A percentile compares a stretch with the other conserved stretches of the same genome.
Conservation (phyloP, 2,888 invertebrate species). For the Cistogaster globosa region DNA sequence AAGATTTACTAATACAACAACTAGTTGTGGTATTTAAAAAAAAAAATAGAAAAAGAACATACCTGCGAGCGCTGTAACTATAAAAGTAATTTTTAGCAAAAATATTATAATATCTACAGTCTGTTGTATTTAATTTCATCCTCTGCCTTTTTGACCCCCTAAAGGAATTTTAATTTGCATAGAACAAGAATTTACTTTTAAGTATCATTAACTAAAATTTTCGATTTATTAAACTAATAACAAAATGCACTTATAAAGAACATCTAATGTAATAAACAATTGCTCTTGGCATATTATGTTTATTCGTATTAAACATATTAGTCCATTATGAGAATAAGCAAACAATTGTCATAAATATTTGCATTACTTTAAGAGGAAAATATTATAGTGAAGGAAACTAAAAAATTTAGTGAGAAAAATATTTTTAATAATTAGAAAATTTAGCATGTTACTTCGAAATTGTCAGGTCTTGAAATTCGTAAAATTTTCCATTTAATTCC, state of each 20-base stretch:
- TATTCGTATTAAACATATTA: neutral
- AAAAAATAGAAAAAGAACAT: neutral
- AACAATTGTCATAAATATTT: conserved; percentile 26
- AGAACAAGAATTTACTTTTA: conserved; percentile 19
- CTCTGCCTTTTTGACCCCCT: too few species aligned
- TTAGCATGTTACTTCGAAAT: too few species aligned
- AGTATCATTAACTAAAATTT: conserved; percentile 18
- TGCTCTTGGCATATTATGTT: conserved; percentile 6
- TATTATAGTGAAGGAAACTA: neutral
- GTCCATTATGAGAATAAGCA: neutral
- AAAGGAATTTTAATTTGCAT: neutral
- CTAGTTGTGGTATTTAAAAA: neutral
- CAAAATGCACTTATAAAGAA: neutral
- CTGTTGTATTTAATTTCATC: neutral
- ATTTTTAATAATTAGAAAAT: neutral
- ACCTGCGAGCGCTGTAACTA: neutral
- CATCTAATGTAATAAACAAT: neutral
- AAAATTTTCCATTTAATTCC: too few species aligned
- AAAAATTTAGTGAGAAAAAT: conserved; percentile 21
- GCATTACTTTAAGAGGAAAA: neutral
- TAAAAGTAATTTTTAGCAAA: neutral
- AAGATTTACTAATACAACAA: conserved; percentile 12
- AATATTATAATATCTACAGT: too few species aligned
- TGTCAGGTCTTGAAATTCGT: too few species aligned
- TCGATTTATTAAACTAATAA: conserved; percentile 26